Evolutionary conservation across 2,797 vertebrate genomes (phyloP), one percentile per base, ranked within the genome.

Genomic region (Ptychobarbus kaznakovi): DNA sequence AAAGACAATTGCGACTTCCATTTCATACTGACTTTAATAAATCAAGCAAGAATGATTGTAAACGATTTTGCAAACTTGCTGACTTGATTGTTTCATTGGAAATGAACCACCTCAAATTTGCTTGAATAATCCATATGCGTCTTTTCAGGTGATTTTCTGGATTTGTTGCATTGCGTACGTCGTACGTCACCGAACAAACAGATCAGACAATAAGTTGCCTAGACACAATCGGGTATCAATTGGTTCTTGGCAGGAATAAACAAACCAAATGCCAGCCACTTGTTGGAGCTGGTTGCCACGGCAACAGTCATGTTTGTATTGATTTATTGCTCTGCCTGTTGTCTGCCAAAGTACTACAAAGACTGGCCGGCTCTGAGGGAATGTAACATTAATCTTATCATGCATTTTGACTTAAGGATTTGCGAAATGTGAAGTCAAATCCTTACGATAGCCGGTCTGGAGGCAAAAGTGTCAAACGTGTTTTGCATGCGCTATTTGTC

Each of bases 281-380:
- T 56, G 82, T 84, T 77, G 63, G 22, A 81, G 76, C 42, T 1
- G 6, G 80, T 81, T 81, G 35, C 83, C 80, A 78, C 4, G 6
- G 86, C 83, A 89, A 86, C 80, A 72, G 76, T 80, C 51, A 65
- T 53, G 58, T 82, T 84, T 81, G 51, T 73, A 88, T 85, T 81
- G 85, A 88, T 87, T 87, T 68, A 76, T 78, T 80, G 82, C 82
- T 79, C 56, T 61, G 65, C 58, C 35, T 58, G 58, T 66, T 74
- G 32, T 53, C 35, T 49, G 53, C 63, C 46, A 86, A 68, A 49
- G 44, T 76, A 73, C 68, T 9, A 80, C 78, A 66, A 74, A 63
- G 69, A 75, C 35, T 49, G 74, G 11, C 56, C 18, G 20, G 42
- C 20, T 61, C 66, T 51, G 46, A 82, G 20, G 20, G 42, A 3